These are phyloP conservation scores for Falco punctatus DNA, from an alignment of 2,113 vertebrate genomes.

Conservation along the genomic window DNA sequence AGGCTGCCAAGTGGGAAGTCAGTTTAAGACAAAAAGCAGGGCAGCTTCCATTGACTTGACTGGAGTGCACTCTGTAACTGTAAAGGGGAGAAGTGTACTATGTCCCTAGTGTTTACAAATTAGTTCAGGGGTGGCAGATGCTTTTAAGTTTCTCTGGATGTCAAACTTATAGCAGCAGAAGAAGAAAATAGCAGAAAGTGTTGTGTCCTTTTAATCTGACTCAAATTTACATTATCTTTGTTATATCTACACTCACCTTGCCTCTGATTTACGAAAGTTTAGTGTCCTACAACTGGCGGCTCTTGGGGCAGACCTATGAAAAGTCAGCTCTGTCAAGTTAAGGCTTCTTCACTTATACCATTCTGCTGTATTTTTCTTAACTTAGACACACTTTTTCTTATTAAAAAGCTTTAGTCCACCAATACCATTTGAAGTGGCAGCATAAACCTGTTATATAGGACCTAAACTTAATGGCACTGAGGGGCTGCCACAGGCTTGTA, in stretches of 20 bases:
- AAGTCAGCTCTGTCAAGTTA: neutral
- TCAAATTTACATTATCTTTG: neutral
- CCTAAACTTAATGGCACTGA: neutral
- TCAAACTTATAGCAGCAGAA: neutral
- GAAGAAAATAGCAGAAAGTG: neutral
- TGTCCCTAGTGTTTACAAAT: neutral
- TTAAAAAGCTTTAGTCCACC: neutral
- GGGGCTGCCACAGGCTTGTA: neutral
- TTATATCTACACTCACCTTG: neutral
- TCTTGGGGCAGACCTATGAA: neutral
- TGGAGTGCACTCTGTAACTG: neutral
- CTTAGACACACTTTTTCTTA: neutral
- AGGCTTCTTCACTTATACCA: neutral
- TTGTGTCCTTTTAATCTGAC: neutral
- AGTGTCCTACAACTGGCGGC: neutral
- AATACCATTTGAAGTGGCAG: neutral
- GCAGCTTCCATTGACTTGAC: neutral
- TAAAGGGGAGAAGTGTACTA: neutral
- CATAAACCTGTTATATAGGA: neutral
- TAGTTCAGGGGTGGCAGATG: neutral
- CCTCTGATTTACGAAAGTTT: neutral
- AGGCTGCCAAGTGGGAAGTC: constrained; percentile 44
- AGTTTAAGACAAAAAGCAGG: constrained; percentile 14
- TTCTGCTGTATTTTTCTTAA: neutral
- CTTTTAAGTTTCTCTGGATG: neutral